A percentile compares a stretch with the other conserved stretches of the same genome.
Conservation (phyloP, 1,140 invertebrate genomes). For the Drosophila novamexicana region DNA sequence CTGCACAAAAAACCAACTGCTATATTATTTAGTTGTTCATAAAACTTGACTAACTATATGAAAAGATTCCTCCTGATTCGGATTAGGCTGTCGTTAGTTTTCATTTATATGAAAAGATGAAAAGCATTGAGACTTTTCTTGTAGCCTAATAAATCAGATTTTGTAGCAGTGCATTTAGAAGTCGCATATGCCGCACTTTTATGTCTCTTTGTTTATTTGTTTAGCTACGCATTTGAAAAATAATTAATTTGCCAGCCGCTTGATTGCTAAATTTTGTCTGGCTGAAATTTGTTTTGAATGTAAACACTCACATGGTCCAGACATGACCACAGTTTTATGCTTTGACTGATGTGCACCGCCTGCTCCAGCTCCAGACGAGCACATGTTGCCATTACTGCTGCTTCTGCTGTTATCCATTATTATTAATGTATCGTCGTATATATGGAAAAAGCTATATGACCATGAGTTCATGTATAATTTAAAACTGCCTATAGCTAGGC, state of each 20-base stretch:
- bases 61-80: no score
- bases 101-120: background rate
- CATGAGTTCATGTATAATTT: conserved; percentile 78
- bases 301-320: conserved; percentile 66
- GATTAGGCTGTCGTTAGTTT: background rate
- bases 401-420: conserved; percentile 17
- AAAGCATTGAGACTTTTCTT: background rate
- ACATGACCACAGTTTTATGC: conserved; percentile 70
- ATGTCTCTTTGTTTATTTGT: conserved; percentile 52
- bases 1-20: no score
- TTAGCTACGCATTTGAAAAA: conserved; percentile 73
- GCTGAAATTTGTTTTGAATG: conserved; percentile 66
- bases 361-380: conserved; percentile 16
- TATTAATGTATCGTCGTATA: conserved; percentile 33
- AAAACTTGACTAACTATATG: no score
- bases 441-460: conserved; percentile 8
- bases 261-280: conserved; percentile 60
- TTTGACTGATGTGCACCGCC: conserved; percentile 67
- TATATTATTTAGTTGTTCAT: no score
- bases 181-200: background rate
- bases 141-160: no score
- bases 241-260: conserved; percentile 64
- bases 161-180: background rate
- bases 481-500: conserved; percentile 53
- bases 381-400: conserved; percentile 45